These are phyloP conservation scores for Eciton burchellii DNA, from an alignment of 1,140 invertebrate species.

Conservation along the genomic window DNA sequence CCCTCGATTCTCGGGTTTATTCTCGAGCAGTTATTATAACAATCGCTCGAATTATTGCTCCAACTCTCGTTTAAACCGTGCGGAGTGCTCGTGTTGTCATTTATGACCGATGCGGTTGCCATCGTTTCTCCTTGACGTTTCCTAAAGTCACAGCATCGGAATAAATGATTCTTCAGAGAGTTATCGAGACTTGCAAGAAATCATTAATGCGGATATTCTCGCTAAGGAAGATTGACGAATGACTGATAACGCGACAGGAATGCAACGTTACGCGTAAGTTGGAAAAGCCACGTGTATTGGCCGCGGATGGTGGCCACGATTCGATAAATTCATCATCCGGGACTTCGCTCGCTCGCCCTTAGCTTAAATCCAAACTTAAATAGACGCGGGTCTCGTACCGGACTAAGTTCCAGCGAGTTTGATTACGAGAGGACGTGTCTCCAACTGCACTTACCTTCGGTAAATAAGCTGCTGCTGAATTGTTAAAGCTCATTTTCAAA, in stretches of 20 bases:
- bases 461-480: conserved; percentile 60
- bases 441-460: conserved; percentile 53
- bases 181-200: background rate
- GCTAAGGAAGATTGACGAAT: background rate
- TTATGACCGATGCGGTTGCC: background rate
- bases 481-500: conserved; percentile 62
- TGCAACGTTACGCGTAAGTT: background rate
- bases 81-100: background rate
- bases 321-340: conserved; percentile 57
- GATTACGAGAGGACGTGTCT: conserved; percentile 60
- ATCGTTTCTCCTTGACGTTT: background rate
- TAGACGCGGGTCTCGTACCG: conserved; percentile 48
- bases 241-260: background rate
- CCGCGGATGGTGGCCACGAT: conserved; percentile 23
- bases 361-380: conserved; percentile 59
- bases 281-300: conserved; percentile 14
- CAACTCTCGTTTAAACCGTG: background rate
- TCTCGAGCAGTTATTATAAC: background rate
- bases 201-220: too few species aligned
- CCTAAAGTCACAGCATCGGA: conserved; percentile 19
- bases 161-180: too few species aligned
- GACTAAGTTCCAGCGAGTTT: conserved; percentile 59
- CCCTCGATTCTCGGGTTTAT: background rate
- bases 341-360: conserved; percentile 23
- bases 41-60: background rate